Evolutionary conservation across 64 coral and sea anemone genomes (phyloP).

Genomic region (Actinia tenebrosa): DNA sequence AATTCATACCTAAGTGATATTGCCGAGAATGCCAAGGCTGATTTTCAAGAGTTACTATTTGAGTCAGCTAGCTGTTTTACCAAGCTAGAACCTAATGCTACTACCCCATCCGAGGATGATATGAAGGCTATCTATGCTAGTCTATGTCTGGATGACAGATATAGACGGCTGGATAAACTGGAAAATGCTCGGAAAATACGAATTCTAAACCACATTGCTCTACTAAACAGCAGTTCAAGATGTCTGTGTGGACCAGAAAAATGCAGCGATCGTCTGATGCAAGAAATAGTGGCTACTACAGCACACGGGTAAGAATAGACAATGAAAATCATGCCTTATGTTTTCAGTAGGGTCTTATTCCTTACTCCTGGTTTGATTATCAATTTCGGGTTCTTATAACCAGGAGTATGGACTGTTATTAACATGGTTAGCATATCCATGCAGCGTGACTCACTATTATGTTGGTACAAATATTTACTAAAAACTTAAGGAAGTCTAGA

Average conservation of each 20-base stretch:
- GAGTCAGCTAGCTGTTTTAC: slow-evolving; percentile 91
- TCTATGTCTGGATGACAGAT: slow-evolving; percentile 73
- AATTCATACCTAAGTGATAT: slow-evolving; percentile 87
- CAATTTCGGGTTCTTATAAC: not conserved
- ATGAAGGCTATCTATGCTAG: slow-evolving; percentile 72
- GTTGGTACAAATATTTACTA: not conserved
- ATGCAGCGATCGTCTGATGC: slow-evolving; percentile 91
- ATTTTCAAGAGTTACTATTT: slow-evolving; percentile 97
- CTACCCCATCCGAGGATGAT: slow-evolving; percentile 70
- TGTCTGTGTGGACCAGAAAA: slow-evolving; percentile 90
- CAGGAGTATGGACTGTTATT: not conserved
- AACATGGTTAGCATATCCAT: not conserved
- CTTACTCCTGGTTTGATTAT: not conserved
- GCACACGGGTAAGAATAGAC: slow-evolving; percentile 76
- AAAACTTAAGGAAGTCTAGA: not conserved
- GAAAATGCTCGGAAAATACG: slow-evolving; percentile 76
- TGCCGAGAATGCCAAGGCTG: slow-evolving; percentile 74
- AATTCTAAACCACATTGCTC: slow-evolving; percentile 91
- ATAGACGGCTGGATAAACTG: slow-evolving; percentile 82
- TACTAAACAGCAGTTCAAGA: slow-evolving; percentile 86
- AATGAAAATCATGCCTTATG: not conserved
- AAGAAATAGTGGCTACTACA: slow-evolving; percentile 93
- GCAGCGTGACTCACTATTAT: not conserved
- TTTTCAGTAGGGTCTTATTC: not conserved
- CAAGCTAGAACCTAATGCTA: slow-evolving; percentile 72